These are phyloP conservation scores for Drosophila peninsularis DNA, from an alignment of 2,888 invertebrate species.

Conservation along the genomic window DNA sequence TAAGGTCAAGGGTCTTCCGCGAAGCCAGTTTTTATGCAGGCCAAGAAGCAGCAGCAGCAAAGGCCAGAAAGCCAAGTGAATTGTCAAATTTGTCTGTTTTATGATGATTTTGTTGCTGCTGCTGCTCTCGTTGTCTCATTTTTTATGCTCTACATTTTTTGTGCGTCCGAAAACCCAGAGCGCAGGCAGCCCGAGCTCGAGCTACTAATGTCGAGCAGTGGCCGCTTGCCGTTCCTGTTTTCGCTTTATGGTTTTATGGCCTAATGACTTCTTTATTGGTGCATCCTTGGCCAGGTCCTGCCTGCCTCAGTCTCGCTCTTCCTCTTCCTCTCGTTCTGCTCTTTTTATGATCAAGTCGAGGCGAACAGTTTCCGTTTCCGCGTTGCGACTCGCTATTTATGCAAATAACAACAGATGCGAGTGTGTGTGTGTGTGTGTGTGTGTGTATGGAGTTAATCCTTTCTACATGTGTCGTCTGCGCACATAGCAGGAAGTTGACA, in stretches of 20 bases:
- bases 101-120: constrained; percentile 60
- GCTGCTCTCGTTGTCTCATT: constrained; percentile 77
- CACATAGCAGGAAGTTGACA: constrained; percentile 62
- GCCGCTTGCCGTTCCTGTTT: too few species aligned
- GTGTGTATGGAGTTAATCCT: constrained; percentile 66
- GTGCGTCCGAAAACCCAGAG: constrained; percentile 13
- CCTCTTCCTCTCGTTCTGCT: not conserved
- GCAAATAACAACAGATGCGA: constrained; percentile 59
- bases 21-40: constrained; percentile 61
- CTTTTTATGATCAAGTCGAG: constrained; percentile 29
- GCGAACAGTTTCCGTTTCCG: constrained; percentile 68
- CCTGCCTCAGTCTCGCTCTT: not conserved
- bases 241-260: constrained; percentile 73
- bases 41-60: not conserved
- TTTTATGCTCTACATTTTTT: constrained; percentile 81
- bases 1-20: constrained; percentile 60
- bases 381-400: constrained; percentile 32
- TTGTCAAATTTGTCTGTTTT: constrained; percentile 60
- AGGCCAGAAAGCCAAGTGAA: constrained; percentile 50
- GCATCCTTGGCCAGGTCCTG: constrained; percentile 61
- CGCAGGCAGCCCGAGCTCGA: constrained; percentile 34
- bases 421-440: constrained; percentile 11
- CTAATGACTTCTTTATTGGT: constrained; percentile 79
- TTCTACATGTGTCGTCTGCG: constrained; percentile 64
- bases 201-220: constrained; percentile 75